Evolutionary conservation across 2,113 vertebrate species (phyloP).

Genomic region (Aegotheles bennettii): DNA sequence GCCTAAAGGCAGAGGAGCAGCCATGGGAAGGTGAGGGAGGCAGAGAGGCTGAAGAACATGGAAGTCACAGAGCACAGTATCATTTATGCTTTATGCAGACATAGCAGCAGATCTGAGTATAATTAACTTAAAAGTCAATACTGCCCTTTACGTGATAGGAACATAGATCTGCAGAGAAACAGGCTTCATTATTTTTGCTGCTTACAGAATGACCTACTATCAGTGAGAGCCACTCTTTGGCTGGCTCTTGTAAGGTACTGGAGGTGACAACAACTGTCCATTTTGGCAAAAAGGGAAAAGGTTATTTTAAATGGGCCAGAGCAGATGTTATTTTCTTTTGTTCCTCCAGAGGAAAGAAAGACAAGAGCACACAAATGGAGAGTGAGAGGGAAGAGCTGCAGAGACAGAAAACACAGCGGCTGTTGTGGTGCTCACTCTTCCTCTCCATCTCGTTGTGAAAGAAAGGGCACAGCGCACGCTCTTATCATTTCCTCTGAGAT

Average conservation of each 20-base stretch:
- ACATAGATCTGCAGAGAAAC: constrained; percentile 31
- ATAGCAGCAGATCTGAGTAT: constrained; percentile 10
- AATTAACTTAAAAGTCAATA: constrained; percentile 58
- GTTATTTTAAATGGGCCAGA: constrained; percentile 28
- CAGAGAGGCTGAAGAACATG: not conserved
- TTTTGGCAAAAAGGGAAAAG: constrained; percentile 34
- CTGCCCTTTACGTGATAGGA: constrained; percentile 41
- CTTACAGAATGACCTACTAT: not conserved
- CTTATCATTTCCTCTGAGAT: constrained; percentile 12
- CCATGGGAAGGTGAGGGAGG: not conserved
- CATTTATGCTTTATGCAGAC: constrained; percentile 14
- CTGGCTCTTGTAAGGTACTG: not conserved
- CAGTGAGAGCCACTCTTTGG: not conserved
- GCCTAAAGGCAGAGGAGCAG: not conserved
- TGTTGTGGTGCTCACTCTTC: constrained; percentile 23
- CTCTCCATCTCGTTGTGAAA: constrained; percentile 1
- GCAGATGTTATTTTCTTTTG: constrained; percentile 29
- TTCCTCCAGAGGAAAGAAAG: not conserved
- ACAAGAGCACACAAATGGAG: not conserved
- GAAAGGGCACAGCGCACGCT: not conserved
- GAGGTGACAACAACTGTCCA: constrained; percentile 23
- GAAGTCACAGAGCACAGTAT: not conserved
- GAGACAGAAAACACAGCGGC: not conserved
- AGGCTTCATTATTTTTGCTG: constrained; percentile 40
- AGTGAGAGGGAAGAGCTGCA: not conserved